These are phyloP conservation scores for Malurus elegans DNA, from an alignment of 2,113 vertebrate genomes.

Conservation along the genomic window DNA sequence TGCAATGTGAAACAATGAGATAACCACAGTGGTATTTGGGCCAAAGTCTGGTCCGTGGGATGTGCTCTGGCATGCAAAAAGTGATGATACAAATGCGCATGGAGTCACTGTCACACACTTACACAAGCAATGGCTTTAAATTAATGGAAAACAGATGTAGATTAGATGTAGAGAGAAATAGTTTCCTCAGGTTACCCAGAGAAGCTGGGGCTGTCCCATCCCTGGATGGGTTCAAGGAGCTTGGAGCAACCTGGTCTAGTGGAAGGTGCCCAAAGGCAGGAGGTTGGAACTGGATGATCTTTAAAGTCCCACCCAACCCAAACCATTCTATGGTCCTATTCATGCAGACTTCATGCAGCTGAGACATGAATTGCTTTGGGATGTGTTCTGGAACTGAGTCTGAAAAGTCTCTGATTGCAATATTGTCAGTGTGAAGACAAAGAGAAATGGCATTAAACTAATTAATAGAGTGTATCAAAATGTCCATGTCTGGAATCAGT, in stretches of 20 bases:
- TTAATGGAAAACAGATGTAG: not conserved
- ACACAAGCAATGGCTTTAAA: not conserved
- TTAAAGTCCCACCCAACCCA: not conserved
- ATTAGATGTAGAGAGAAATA: not conserved
- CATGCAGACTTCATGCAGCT: not conserved
- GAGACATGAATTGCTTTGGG: not conserved
- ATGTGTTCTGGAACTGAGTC: not conserved
- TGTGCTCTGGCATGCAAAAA: not conserved
- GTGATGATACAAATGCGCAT: accelerated
- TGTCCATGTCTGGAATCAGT: not conserved
- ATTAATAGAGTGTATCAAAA: not conserved
- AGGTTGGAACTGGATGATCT: not conserved
- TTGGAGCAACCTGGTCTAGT: not conserved
- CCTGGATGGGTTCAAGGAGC: not conserved
- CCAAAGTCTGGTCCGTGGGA: not conserved
- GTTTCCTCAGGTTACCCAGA: not conserved
- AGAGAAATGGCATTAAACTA: not conserved
- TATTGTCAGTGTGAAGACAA: not conserved
- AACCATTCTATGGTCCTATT: not conserved
- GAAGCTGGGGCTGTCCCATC: not conserved
- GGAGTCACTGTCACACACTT: not conserved
- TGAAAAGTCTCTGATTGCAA: not conserved
- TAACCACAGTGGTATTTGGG: too few species aligned
- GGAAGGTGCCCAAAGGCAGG: not conserved
- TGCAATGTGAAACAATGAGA: not conserved